Evolutionary conservation across 1,140 invertebrate genomes (phyloP).

Genomic region (Drosophila leontia): DNA sequence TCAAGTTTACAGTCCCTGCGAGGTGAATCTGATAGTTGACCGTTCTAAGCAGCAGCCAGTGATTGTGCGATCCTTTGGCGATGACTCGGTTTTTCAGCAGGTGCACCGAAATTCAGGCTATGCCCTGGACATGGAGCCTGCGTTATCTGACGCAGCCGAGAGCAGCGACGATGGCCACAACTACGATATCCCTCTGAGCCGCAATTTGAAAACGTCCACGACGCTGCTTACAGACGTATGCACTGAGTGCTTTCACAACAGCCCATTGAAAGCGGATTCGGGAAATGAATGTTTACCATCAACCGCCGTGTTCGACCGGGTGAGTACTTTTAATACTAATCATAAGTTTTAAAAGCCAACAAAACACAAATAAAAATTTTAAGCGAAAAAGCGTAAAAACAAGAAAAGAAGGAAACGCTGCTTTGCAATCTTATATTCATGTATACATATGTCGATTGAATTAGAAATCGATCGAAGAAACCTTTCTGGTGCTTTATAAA

Average conservation of each 20-base stretch:
- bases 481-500: too few species aligned
- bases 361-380: neutral
- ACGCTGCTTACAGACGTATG: conserved; percentile 40
- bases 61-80: conserved; percentile 35
- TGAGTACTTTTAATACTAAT: neutral
- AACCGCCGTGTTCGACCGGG: neutral
- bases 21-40: conserved; percentile 72
- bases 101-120: conserved; percentile 48
- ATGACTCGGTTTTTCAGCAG: conserved; percentile 34
- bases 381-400: neutral
- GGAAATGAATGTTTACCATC: neutral
- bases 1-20: conserved; percentile 66
- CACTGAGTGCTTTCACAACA: conserved; percentile 42
- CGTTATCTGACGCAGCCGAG: conserved; percentile 51
- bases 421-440: too few species aligned
- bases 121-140: conserved; percentile 74
- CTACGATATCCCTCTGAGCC: conserved; percentile 47
- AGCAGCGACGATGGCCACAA: conserved; percentile 64
- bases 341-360: too few species aligned
- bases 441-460: too few species aligned
- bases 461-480: too few species aligned
- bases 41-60: conserved; percentile 44
- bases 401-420: too few species aligned
- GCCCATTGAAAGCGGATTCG: conserved; percentile 18
- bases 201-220: conserved; percentile 51